A percentile compares a stretch with the other conserved stretches of the same genome.
These are phyloP conservation scores for Cylloceria caligata DNA, from an alignment of 2,888 invertebrate genomes.

Conservation along the genomic window DNA sequence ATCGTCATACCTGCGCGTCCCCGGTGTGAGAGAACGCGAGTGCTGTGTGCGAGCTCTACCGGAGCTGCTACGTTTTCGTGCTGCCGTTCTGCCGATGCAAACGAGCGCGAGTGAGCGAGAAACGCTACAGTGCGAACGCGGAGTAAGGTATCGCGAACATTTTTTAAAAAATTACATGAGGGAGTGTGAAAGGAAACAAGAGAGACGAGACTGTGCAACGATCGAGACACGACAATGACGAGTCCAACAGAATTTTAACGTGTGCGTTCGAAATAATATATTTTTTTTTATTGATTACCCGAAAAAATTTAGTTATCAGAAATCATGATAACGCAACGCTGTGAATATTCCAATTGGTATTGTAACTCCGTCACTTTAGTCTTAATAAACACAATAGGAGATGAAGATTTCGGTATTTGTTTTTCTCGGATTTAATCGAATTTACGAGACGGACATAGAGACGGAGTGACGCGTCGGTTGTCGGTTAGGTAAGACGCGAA, in stretches of 20 bases:
- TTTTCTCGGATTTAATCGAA: slow-evolving; percentile 8
- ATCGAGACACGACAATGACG: slow-evolving; percentile 3
- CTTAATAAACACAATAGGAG: too few species aligned
- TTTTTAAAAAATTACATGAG: background rate
- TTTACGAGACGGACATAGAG: slow-evolving; percentile 8
- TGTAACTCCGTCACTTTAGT: too few species aligned
- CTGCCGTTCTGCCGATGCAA: background rate
- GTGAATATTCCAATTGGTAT: too few species aligned
- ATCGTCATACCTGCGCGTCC: slow-evolving; percentile 51
- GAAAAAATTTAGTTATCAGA: too few species aligned
- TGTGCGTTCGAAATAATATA: background rate
- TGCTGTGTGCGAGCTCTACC: slow-evolving; percentile 8
- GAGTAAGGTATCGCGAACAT: background rate
- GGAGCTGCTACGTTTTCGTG: slow-evolving; percentile 9
- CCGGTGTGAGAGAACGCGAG: slow-evolving; percentile 49
- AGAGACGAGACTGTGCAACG: slow-evolving; percentile 4
- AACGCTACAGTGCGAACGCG: background rate
- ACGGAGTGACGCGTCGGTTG: slow-evolving; percentile 54
- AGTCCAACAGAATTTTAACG: background rate
- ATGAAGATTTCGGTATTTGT: background rate
- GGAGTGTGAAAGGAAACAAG: background rate
- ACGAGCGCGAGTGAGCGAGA: slow-evolving; percentile 16
- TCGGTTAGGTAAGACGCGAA: slow-evolving; percentile 65
- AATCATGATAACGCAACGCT: too few species aligned
- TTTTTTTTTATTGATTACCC: too few species aligned